Conservation (phyloP, 2,113 vertebrate genomes). For the Mormyrus iriodes region DNA sequence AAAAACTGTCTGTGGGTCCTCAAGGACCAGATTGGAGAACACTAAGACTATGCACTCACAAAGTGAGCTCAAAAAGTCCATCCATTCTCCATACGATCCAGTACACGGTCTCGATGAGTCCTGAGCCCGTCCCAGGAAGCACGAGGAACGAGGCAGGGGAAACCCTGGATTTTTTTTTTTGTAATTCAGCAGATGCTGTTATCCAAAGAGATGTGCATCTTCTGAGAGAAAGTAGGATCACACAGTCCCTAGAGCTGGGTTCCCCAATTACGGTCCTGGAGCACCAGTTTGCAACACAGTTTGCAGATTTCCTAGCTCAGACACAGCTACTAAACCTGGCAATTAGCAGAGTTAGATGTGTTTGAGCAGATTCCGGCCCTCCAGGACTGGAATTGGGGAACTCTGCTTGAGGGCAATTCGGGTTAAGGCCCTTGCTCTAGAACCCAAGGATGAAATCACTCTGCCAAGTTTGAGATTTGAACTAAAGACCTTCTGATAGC, state of each 20-base stretch:
- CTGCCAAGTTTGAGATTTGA: not conserved
- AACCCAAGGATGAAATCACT: not conserved
- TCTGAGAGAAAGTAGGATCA: not conserved
- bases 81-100: not conserved
- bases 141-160: not conserved
- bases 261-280: not conserved
- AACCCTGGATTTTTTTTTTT: not conserved
- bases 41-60: not conserved
- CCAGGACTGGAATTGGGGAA: not conserved
- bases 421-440: not conserved
- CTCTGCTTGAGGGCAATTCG: not conserved
- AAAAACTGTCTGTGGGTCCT: not conserved
- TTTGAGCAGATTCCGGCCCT: not conserved
- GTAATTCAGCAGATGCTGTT: not conserved
- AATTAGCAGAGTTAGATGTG: not conserved
- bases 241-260: not conserved
- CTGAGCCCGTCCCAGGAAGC: not conserved
- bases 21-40: not conserved
- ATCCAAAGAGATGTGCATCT: not conserved
- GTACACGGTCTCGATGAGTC: not conserved
- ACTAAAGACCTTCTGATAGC: not conserved
- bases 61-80: not conserved
- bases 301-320: not conserved
- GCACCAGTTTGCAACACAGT: not conserved
- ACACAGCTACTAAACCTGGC: not conserved